phyloP scores from a whole-genome alignment of 1,140 invertebrate species.

The Meteorus sp. region DNA sequence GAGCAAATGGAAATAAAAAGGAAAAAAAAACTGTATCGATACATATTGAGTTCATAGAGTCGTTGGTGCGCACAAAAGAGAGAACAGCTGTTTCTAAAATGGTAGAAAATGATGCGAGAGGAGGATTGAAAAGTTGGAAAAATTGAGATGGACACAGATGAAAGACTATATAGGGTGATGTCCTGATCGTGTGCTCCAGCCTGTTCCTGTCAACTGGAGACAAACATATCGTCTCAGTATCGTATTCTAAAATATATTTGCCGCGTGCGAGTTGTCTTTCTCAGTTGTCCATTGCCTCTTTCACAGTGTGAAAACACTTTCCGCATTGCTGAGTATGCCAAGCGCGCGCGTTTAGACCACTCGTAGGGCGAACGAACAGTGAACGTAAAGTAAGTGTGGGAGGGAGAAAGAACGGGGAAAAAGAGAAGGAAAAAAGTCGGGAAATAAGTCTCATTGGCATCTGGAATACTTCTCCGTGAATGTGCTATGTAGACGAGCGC shows the following conservation, averaged over 20 bases:
- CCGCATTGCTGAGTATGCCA: conserved; percentile 15
- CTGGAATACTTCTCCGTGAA: conserved; percentile 5
- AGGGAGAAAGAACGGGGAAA: conserved; percentile 3
- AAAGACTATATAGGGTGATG: conserved; percentile 13
- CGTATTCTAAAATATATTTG: conserved; percentile 15
- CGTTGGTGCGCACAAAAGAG: conserved; percentile 12
- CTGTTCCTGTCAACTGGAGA: conserved; percentile 31
- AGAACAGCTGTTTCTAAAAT: conserved; percentile 22
- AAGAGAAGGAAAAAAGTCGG: too few species aligned
- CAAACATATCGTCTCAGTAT: conserved; percentile 32
- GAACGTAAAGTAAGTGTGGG: not conserved
- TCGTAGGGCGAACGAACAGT: not conserved
- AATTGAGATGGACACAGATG: conserved; percentile 3
- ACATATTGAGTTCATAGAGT: conserved; percentile 4
- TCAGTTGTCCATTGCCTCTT: too few species aligned
- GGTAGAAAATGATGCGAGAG: not conserved
- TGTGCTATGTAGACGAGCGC: not conserved
- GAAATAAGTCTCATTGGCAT: conserved; percentile 13
- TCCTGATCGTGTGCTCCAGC: conserved; percentile 25
- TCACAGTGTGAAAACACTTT: conserved; percentile 25
- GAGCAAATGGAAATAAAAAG: too few species aligned
- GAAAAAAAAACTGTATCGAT: conserved; percentile 14
- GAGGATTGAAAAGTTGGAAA: conserved; percentile 8
- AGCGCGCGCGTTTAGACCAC: not conserved
- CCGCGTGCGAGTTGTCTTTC: too few species aligned